phyloP scores from a whole-genome alignment of 2,888 invertebrate genomes.

The Tromatobia lineatoria region DNA sequence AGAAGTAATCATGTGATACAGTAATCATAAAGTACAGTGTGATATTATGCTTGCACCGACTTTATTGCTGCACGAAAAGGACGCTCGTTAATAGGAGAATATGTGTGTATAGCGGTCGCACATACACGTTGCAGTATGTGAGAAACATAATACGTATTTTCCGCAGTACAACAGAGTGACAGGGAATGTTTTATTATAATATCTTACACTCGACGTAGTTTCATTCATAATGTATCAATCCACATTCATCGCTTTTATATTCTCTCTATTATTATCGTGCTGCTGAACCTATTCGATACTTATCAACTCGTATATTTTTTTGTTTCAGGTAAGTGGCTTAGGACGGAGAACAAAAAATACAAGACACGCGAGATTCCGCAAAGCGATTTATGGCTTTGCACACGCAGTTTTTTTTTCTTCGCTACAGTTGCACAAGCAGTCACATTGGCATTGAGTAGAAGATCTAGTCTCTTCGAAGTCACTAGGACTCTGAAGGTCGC shows the following conservation, averaged over 20 bases:
- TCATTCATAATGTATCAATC: conserved; percentile 4
- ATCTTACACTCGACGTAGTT: conserved; percentile 20
- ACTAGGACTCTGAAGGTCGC: conserved; percentile 1
- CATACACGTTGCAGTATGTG: conserved; percentile 1
- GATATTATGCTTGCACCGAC: conserved; percentile 41
- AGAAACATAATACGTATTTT: conserved; percentile 41
- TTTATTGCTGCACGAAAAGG: conserved; percentile 22
- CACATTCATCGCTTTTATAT: background rate
- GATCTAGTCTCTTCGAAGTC: background rate
- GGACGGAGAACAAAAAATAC: conserved; percentile 8
- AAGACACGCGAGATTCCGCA: conserved; percentile 53
- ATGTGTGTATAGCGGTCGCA: background rate
- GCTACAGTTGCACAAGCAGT: background rate
- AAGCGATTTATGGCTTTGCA: conserved; percentile 24
- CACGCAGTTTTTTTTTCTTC: too few species aligned
- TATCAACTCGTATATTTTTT: conserved; percentile 48
- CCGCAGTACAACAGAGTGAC: conserved; percentile 11
- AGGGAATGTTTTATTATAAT: conserved; percentile 37
- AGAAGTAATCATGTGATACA: conserved; percentile 47
- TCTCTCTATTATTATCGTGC: background rate
- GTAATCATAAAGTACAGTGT: conserved; percentile 51
- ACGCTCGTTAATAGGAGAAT: conserved; percentile 36
- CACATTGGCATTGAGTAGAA: conserved; percentile 13
- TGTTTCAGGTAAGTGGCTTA: conserved; percentile 56
- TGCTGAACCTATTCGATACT: conserved; percentile 44